Base-by-base conservation (phyloP, 64 coral and sea anemone genomes). In the Porites australiensis region DNA sequence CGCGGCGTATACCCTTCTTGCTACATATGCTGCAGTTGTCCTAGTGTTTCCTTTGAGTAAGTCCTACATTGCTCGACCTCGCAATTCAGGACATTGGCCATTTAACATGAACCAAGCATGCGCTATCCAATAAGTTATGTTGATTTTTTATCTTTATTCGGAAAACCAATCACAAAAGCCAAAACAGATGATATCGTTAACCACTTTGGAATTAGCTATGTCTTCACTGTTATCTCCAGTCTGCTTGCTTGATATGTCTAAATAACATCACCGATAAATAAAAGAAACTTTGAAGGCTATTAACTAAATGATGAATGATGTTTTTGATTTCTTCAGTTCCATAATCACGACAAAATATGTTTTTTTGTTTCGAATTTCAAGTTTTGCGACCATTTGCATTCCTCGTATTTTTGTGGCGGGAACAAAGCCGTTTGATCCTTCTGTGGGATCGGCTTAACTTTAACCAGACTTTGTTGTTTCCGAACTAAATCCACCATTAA, bases 181-280 rank as follows among this genome's bases (percentile, higher is more conserved):
- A 44, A 72, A 63, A 27, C 37, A 3, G n/a, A 22, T 59, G 79
- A 80, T 80, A 80, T 44, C 22, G 55, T 44, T 80, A 6, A 22
- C 77, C 77, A 80, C 50, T 80, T 80, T 44, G 44, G 55, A 80
- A 80, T 80, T 80, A 80, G 77, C 54, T 44, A 80, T 80, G 57
- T 60, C 77, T 80, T 80, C 21, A 2, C 22, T 61, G 21, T 80
- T 80, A 80, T 80, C 77, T 44, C 3, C 12, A 80, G 51, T 80
- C 23, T 60, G 77, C 59, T 80, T 80, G 27, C 21, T 60, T 62
- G 27, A 8, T 22, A 80, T 15, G 77, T 53, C 22, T 60, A 80
- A 80, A 37, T 60, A n/a, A 53, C 50, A 78, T 78, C 57, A 20
- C 8, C n/a, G n/a, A 9, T 55, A 50, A 44, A 11, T 21, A 9